Conservation (phyloP, 2,797 vertebrate genomes). For the Enteromius treurensis region DNA sequence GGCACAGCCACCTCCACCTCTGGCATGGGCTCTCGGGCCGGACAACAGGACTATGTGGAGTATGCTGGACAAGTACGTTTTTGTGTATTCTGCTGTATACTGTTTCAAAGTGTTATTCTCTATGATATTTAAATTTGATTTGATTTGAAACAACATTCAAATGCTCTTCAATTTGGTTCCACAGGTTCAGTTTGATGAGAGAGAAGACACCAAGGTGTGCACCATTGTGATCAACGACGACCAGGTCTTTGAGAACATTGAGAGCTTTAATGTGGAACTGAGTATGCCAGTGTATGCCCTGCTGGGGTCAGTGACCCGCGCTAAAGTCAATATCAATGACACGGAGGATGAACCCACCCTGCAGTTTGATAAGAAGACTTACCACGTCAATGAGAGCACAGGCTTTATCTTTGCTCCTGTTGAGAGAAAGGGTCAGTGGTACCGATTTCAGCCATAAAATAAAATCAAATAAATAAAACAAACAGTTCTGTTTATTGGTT, state of each 20-base stretch:
- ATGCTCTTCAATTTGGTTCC: background rate
- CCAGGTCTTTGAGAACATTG: conserved; percentile 83
- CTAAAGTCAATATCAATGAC: conserved; percentile 86
- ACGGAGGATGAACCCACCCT: conserved; percentile 90
- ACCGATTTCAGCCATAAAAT: background rate
- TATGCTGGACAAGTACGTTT: conserved; percentile 87
- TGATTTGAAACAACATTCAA: background rate
- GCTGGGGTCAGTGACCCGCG: conserved; percentile 82
- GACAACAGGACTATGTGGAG: conserved; percentile 91
- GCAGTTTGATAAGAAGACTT: conserved; percentile 89
- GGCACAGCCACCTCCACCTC: conserved; percentile 84
- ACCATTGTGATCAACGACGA: conserved; percentile 90
- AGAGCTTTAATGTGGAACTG: conserved; percentile 91
- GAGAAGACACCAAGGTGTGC: conserved; percentile 92
- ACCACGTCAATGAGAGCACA: conserved; percentile 86
- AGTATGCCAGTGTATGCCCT: conserved; percentile 95
- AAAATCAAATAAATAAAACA: no score
- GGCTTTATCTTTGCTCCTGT: conserved; percentile 84
- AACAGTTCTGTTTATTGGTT: no score
- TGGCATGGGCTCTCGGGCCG: conserved; percentile 68
- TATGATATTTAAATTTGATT: background rate
- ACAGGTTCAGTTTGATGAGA: conserved; percentile 97
- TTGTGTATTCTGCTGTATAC: background rate
- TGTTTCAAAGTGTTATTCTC: background rate
- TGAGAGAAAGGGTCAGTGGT: conserved; percentile 87